Evolutionary conservation across 2,113 vertebrate genomes (phyloP).

Genomic region (Boleophthalmus pectinirostris): DNA sequence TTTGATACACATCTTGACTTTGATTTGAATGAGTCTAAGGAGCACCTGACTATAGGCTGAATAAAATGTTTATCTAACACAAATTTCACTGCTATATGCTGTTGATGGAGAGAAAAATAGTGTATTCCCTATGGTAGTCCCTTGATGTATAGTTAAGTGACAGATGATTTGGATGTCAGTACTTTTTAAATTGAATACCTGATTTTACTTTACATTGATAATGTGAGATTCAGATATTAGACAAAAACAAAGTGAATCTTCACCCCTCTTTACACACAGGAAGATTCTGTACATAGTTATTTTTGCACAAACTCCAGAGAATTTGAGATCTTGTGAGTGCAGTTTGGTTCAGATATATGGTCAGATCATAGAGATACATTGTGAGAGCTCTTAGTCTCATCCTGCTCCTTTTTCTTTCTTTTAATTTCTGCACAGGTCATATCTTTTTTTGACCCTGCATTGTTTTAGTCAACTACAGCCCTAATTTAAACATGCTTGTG

Average conservation of each 20-base stretch:
- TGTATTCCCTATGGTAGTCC: no score
- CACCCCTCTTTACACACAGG: no score
- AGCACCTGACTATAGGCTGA: no score
- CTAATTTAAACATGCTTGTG: neutral
- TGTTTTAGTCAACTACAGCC: neutral
- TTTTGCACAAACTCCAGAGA: no score
- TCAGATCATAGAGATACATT: neutral
- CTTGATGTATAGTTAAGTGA: no score
- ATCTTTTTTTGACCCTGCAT: neutral
- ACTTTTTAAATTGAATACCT: neutral
- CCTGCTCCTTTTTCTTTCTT: neutral
- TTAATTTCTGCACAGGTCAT: no score
- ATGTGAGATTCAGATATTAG: neutral
- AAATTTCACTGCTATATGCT: no score
- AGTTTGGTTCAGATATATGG: neutral
- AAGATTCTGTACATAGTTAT: neutral
- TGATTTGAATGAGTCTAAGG: conserved; percentile 24
- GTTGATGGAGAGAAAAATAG: no score
- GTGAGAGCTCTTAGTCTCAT: no score
- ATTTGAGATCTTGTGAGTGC: neutral
- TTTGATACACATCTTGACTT: conserved; percentile 10
- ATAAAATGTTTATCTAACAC: no score
- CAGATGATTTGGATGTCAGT: no score
- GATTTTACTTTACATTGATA: neutral
- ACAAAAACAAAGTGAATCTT: neutral